Percentiles rank a stretch among this genome's conserved stretches.
Conservation (phyloP, 2,797 vertebrate genomes). For the Ptychobarbus kaznakovi region DNA sequence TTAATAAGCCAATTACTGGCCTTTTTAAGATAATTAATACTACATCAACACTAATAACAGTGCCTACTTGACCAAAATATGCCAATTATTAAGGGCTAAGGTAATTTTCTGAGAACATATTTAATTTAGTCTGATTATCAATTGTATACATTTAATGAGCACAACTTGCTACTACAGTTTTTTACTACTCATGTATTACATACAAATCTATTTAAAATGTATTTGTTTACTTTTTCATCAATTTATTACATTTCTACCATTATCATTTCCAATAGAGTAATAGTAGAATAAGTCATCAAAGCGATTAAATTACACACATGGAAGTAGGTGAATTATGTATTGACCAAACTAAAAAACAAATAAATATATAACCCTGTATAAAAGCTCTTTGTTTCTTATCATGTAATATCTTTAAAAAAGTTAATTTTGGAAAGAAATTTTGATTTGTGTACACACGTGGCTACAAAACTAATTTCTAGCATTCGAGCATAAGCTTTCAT, state of each 20-base stretch:
- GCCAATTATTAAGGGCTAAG: background rate
- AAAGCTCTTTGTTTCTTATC: background rate
- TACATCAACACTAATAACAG: background rate
- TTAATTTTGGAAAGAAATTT: background rate
- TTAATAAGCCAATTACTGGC: background rate
- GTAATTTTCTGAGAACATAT: background rate
- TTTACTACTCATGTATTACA: background rate
- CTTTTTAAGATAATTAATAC: background rate
- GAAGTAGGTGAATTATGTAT: background rate
- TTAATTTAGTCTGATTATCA: background rate
- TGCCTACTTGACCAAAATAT: background rate
- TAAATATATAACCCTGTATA: background rate
- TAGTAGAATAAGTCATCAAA: background rate
- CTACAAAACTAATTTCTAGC: background rate
- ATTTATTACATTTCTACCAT: background rate
- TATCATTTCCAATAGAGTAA: background rate
- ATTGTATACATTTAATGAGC: background rate
- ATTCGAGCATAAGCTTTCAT: background rate
- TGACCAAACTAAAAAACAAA: background rate
- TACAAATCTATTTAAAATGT: background rate
- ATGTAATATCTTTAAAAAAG: background rate
- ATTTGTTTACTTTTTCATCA: background rate
- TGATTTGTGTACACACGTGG: background rate
- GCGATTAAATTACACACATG: background rate
- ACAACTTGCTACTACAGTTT: background rate